A percentile compares a stretch with the other conserved stretches of the same genome.
phyloP scores from a whole-genome alignment of 1,140 invertebrate genomes.

The Scaptomyza montana region DNA sequence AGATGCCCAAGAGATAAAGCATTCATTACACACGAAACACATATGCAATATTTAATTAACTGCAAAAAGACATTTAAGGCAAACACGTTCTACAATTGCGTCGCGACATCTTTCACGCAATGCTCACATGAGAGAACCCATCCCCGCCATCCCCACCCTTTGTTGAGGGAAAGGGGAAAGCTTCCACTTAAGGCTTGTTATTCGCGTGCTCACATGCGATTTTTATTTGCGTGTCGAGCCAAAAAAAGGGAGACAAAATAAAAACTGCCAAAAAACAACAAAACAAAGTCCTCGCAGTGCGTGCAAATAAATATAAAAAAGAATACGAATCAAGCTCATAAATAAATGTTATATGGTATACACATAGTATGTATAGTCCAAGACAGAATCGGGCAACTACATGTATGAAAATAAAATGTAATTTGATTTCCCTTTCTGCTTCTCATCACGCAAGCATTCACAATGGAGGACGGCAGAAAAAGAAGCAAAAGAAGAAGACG shows the following conservation, averaged over 20 bases:
- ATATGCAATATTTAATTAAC: conserved; percentile 76
- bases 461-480: neutral
- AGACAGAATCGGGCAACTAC: conserved; percentile 38
- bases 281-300: conserved; percentile 58
- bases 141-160: neutral
- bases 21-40: conserved; percentile 24
- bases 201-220: conserved; percentile 73
- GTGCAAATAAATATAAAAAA: conserved; percentile 33
- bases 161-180: neutral
- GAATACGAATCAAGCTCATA: conserved; percentile 12
- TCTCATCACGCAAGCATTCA: conserved; percentile 54
- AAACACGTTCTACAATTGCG: conserved; percentile 69
- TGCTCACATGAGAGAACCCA: conserved; percentile 18
- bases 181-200: conserved; percentile 58
- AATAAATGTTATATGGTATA: conserved; percentile 11
- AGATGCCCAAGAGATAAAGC: conserved; percentile 37
- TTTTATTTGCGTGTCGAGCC: conserved; percentile 71
- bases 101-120: conserved; percentile 65
- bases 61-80: conserved; percentile 76
- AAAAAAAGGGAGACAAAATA: conserved; percentile 56
- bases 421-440: neutral
- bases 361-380: conserved; percentile 3
- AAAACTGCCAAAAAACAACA: conserved; percentile 51
- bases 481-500: conserved; percentile 24
- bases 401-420: no score